phyloP scores from a whole-genome alignment of 1,140 invertebrate species.

The Varroa destructor region DNA sequence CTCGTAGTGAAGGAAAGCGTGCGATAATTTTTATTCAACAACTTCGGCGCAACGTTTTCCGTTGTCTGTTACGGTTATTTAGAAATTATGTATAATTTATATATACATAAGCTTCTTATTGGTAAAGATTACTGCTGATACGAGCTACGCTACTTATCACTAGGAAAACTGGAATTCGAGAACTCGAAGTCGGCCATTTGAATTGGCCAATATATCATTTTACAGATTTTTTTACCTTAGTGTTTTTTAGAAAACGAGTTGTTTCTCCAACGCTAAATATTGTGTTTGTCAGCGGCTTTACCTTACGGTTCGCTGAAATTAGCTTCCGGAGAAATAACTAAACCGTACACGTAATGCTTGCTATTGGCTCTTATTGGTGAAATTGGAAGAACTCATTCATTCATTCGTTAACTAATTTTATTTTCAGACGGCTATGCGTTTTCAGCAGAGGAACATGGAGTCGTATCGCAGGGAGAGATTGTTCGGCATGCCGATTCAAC shows the following conservation, averaged over 20 bases:
- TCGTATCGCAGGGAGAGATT: constrained; percentile 51
- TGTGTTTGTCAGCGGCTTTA: no score
- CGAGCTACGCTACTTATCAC: no score
- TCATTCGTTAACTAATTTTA: constrained; percentile 26
- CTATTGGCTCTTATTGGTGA: no score
- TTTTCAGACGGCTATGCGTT: constrained; percentile 89
- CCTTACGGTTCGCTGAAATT: no score
- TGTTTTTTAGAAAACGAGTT: no score
- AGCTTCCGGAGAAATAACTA: no score
- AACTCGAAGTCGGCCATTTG: no score
- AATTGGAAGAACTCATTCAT: background rate
- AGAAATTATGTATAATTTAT: constrained; percentile 28
- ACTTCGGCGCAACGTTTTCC: constrained; percentile 24
- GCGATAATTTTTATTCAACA: constrained; percentile 28
- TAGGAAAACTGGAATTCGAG: no score
- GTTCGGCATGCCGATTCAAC: constrained; percentile 25
- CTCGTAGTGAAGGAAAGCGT: constrained; percentile 22
- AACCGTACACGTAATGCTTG: no score
- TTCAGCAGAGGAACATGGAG: constrained; percentile 94
- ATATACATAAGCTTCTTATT: constrained; percentile 6
- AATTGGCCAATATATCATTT: no score
- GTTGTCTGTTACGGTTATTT: constrained; percentile 30
- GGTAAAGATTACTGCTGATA: background rate
- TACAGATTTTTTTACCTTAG: no score
- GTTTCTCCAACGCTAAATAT: no score